Evolutionary conservation across 2,113 vertebrate species (phyloP).

Genomic region (Proteles cristata): DNA sequence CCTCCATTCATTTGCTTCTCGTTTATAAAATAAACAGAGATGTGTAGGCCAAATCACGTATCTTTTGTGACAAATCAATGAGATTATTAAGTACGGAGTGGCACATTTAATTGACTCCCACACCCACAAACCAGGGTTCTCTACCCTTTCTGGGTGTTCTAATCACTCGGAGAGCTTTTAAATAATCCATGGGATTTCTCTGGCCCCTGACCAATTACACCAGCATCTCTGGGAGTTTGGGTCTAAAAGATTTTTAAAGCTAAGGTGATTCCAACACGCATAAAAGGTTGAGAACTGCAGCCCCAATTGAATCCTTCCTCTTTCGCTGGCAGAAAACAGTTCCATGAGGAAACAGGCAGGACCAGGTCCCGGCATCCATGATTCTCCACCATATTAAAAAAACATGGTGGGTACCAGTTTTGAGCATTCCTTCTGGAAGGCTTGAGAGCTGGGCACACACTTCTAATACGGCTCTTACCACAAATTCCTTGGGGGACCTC

Average conservation of each 20-base stretch:
- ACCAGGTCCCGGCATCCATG: background rate
- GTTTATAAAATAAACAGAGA: background rate
- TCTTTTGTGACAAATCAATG: slow-evolving; percentile 3
- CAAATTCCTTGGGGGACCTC: background rate
- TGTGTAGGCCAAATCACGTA: background rate
- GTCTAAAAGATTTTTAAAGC: background rate
- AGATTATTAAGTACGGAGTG: background rate
- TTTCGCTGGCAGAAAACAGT: background rate
- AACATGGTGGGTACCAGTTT: background rate
- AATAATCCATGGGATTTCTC: background rate
- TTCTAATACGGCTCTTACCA: background rate
- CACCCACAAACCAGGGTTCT: too few relatives aligned
- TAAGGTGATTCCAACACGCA: background rate
- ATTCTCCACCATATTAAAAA: background rate
- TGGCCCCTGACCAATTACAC: background rate
- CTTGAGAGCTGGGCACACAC: background rate
- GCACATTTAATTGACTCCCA: background rate
- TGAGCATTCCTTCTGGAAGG: background rate
- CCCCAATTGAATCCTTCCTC: background rate
- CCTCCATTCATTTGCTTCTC: background rate
- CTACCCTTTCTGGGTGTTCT: too few relatives aligned
- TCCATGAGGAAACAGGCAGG: background rate
- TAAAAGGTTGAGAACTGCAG: background rate
- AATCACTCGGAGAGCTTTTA: too few relatives aligned
- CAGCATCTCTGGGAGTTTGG: background rate